phyloP scores from a whole-genome alignment of 1,140 invertebrate species.

The Drosophila serrata region DNA sequence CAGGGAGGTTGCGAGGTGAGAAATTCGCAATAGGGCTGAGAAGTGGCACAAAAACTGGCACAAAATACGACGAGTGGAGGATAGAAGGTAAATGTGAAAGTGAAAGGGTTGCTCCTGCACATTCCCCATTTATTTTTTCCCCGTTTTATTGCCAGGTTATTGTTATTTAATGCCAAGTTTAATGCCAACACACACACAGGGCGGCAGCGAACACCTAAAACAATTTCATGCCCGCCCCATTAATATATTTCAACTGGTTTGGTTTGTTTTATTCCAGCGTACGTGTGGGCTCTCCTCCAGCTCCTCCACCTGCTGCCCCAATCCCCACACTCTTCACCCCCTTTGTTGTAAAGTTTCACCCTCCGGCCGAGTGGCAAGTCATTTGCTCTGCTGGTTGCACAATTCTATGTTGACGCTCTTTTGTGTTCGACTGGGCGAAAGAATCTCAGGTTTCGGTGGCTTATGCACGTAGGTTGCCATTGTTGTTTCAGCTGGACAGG shows the following conservation, averaged over 20 bases:
- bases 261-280: constrained; percentile 56
- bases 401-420: constrained; percentile 64
- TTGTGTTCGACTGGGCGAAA: constrained; percentile 54
- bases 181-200: constrained; percentile 63
- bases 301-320: neutral
- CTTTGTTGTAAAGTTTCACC: constrained; percentile 47
- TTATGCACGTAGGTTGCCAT: constrained; percentile 71
- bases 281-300: constrained; percentile 46
- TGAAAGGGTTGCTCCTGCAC: constrained; percentile 56
- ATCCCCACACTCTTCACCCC: neutral
- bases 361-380: constrained; percentile 42
- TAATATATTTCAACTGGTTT: constrained; percentile 75
- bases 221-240: constrained; percentile 77
- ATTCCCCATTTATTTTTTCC: constrained; percentile 3
- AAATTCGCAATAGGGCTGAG: constrained; percentile 52
- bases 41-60: constrained; percentile 47
- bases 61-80: constrained; percentile 4
- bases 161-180: constrained; percentile 81
- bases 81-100: constrained; percentile 52
- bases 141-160: constrained; percentile 76
- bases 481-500: constrained; percentile 43
- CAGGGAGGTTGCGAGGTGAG: constrained; percentile 44
- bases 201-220: constrained; percentile 64
- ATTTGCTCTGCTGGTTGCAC: constrained; percentile 60
- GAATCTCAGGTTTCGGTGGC: constrained; percentile 75